A percentile compares a stretch with the other conserved stretches of the same genome.
Conservation (phyloP, 2,888 invertebrate species). For the Spialia ferax region DNA sequence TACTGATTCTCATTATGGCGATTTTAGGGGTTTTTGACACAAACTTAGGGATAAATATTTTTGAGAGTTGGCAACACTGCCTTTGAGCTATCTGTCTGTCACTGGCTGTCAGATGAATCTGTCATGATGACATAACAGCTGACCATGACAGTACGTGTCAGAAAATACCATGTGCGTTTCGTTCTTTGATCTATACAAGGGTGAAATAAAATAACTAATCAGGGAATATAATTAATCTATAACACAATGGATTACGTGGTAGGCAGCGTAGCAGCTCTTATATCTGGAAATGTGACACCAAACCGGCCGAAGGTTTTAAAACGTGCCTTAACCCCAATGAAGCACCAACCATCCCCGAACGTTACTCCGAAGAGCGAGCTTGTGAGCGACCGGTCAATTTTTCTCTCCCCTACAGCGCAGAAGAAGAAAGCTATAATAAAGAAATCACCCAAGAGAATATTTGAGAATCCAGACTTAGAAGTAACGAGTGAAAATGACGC, state of each 20-base stretch:
- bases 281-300: slow-evolving; percentile 85
- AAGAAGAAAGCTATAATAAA: slow-evolving; percentile 80
- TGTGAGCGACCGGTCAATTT: slow-evolving; percentile 74
- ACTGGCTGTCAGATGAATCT: too few relatives aligned
- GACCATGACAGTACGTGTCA: too few relatives aligned
- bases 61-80: too few relatives aligned
- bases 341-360: slow-evolving; percentile 76
- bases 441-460: slow-evolving; percentile 81
- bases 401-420: slow-evolving; percentile 75
- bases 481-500: slow-evolving; percentile 60
- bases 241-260: slow-evolving; percentile 80
- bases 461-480: slow-evolving; percentile 72
- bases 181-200: slow-evolving; percentile 21
- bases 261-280: slow-evolving; percentile 86
- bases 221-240: not conserved
- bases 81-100: too few relatives aligned
- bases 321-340: slow-evolving; percentile 75
- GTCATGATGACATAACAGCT: too few relatives aligned
- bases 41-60: too few relatives aligned
- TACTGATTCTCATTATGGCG: too few relatives aligned
- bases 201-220: not conserved
- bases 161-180: slow-evolving; percentile 58
- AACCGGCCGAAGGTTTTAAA: slow-evolving; percentile 79
- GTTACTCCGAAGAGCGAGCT: slow-evolving; percentile 79
- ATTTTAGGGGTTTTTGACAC: too few relatives aligned